Evolutionary conservation across 2,888 invertebrate genomes (phyloP), one percentile per base, ranked within the genome.

Genomic region (Amiota mariae): DNA sequence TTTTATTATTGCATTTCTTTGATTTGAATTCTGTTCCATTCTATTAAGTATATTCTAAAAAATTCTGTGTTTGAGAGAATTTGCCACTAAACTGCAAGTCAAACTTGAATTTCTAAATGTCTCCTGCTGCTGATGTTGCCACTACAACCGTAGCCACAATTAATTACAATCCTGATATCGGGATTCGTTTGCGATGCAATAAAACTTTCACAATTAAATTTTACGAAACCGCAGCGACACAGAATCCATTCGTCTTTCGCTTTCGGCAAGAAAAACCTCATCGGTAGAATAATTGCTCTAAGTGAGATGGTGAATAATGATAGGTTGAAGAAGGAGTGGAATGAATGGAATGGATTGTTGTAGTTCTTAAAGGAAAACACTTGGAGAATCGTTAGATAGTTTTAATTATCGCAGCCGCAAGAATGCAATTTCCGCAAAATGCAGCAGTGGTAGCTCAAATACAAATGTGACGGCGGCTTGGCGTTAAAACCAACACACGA

Each of bases 321-420:
- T 59, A 20, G 18, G 59, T 59, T n/a, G 54, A 15, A 10, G 54
- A 15, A 6, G 36, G 36, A 6, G 36, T 36, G 6, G 36, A 36
- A 4, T 36, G 36, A n/a, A n/a, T n/a, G n/a, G n/a, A n/a, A 2
- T 24, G 24, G 36, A 36, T 36, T 36, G 36, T 36, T 36, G 36
- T 36, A 36, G 36, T 36, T 36, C 36, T 36, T 36, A 36, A 36
- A 36, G 36, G 71, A 75, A 80, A 76, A 82, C 20, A 82, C 84
- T 77, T 76, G 76, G 76, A 79, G 76, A 75, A 85, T 74, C 73
- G 78, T 78, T 81, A 82, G 81, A 83, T 85, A 81, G 83, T 82
- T 87, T 88, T 88, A 87, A 88, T 87, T 87, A 88, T 85, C 80
- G 83, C 81, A 84, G 82, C 86, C 84, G 81, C 80, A 82, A 76